phyloP scores from a whole-genome alignment of 2,113 vertebrate species.

The Pionites leucogaster region DNA sequence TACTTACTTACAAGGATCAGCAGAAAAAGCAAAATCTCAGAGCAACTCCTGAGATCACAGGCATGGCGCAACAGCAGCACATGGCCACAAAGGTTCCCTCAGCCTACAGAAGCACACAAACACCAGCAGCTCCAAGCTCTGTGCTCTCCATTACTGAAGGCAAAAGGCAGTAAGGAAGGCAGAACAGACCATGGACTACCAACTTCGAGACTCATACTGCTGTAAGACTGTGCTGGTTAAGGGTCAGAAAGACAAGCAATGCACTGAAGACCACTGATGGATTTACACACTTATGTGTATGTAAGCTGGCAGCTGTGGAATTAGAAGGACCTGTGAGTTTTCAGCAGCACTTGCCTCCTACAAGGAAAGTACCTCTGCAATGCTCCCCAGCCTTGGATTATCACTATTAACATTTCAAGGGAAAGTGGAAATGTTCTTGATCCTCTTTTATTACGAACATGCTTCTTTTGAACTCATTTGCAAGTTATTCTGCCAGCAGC shows the following conservation, averaged over 20 bases:
- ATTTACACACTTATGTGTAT: not conserved
- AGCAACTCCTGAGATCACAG: accelerated
- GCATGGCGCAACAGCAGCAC: not conserved
- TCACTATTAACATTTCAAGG: not conserved
- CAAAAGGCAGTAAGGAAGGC: too few species aligned
- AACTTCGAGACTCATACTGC: not conserved
- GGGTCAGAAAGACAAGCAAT: not conserved
- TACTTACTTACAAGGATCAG: not conserved
- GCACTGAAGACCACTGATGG: too few species aligned
- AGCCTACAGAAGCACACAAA: too few species aligned
- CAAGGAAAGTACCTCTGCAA: not conserved
- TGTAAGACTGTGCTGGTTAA: too few species aligned
- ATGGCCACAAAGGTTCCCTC: not conserved
- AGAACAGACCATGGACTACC: not conserved
- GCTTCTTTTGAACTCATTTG: not conserved
- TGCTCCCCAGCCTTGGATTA: not conserved
- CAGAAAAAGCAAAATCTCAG: not conserved
- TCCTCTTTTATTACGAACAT: not conserved
- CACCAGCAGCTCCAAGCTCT: not conserved
- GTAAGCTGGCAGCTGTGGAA: not conserved
- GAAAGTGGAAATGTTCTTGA: not conserved
- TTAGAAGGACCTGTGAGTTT: not conserved
- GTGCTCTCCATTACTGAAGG: not conserved
- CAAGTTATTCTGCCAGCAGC: not conserved
- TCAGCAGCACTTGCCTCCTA: not conserved